phyloP scores from a whole-genome alignment of 2,113 vertebrate genomes.

The Peromyscus maniculatus region DNA sequence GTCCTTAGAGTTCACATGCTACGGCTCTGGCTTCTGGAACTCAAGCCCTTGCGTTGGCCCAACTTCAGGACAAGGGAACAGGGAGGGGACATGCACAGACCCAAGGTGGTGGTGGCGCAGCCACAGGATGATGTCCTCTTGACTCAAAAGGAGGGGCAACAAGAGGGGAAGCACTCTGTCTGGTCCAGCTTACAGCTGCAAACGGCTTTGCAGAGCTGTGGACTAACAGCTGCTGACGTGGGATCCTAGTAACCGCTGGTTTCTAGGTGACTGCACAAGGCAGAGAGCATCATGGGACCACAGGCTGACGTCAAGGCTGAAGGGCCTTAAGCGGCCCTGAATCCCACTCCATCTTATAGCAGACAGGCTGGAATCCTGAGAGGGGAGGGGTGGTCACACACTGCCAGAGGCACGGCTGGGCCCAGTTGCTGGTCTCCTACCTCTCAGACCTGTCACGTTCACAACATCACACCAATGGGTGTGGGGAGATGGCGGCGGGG shows the following conservation, averaged over 20 bases:
- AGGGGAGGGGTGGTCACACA: neutral
- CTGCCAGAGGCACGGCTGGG: neutral
- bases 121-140: neutral
- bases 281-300: conserved; percentile 59
- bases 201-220: conserved; percentile 40
- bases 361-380: neutral
- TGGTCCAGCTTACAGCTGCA: neutral
- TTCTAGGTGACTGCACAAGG: conserved; percentile 77
- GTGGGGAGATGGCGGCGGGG: neutral
- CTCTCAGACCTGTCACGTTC: neutral
- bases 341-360: neutral
- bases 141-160: neutral
- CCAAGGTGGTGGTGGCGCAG: neutral
- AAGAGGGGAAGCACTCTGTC: neutral
- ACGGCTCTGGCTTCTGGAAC: neutral
- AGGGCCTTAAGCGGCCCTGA: conserved; percentile 42
- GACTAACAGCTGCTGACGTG: neutral
- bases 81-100: neutral
- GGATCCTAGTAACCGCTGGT: conserved; percentile 76
- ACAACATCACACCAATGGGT: neutral
- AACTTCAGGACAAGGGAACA: neutral
- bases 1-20: neutral
- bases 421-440: neutral
- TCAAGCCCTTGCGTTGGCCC: neutral
- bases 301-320: conserved; percentile 19